Evolutionary conservation across 2,113 vertebrate species (phyloP).

Genomic region (Cyprinodon brontotheroides): DNA sequence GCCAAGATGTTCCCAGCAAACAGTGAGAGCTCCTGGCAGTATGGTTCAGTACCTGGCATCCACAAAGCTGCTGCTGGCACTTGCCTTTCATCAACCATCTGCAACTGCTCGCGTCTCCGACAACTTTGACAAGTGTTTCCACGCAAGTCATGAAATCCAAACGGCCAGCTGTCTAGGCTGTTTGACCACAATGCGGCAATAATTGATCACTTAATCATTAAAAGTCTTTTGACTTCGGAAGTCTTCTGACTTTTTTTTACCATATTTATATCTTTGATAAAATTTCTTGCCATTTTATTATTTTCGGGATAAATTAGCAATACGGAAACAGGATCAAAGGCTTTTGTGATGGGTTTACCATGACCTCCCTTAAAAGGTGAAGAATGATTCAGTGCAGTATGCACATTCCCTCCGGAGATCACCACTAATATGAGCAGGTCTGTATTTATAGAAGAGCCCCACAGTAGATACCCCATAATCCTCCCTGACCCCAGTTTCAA

Average conservation of each 20-base stretch:
- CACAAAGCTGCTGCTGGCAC: constrained; percentile 54
- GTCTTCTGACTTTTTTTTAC: not conserved
- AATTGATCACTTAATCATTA: not conserved
- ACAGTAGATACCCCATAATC: constrained; percentile 75
- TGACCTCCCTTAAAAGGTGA: constrained; percentile 81
- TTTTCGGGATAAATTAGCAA: constrained; percentile 8
- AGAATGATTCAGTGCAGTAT: constrained; percentile 65
- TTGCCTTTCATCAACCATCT: constrained; percentile 62
- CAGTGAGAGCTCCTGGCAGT: constrained; percentile 53
- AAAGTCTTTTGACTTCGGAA: not conserved
- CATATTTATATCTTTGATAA: not conserved
- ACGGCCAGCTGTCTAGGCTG: constrained; percentile 14
- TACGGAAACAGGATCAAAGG: constrained; percentile 18
- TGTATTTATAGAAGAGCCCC: constrained; percentile 83
- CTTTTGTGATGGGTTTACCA: constrained; percentile 21
- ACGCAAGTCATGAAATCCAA: constrained; percentile 45
- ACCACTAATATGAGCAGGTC: constrained; percentile 74
- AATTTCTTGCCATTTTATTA: not conserved
- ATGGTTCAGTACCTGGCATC: constrained; percentile 65
- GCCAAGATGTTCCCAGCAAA: constrained; percentile 61
- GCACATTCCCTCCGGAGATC: constrained; percentile 76
- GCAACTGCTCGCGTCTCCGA: constrained; percentile 57
- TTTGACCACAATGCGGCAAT: constrained; percentile 2
- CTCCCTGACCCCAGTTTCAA: constrained; percentile 60
- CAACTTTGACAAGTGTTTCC: constrained; percentile 60